Percentiles rank a stretch among this genome's conserved stretches.
These are phyloP conservation scores for Kradibia gibbosae DNA, from an alignment of 1,140 invertebrate genomes.

Conservation along the genomic window DNA sequence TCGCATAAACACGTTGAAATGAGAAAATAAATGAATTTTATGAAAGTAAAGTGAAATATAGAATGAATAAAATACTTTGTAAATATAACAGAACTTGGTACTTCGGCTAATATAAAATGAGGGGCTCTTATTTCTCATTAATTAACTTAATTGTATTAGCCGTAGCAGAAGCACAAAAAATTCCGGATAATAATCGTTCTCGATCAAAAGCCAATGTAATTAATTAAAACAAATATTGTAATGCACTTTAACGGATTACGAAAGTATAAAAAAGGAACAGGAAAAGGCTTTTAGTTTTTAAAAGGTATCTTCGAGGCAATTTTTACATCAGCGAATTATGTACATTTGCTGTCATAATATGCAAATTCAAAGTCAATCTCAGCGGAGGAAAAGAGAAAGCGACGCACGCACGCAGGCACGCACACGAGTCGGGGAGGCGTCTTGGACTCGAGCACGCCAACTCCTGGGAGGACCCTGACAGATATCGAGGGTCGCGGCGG, in stretches of 20 bases:
- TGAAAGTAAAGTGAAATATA: slow-evolving; percentile 1
- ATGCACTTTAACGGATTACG: slow-evolving; percentile 10
- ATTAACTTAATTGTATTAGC: slow-evolving; percentile 16
- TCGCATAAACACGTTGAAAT: background rate
- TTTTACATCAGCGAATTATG: slow-evolving; percentile 43
- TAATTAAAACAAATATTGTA: slow-evolving; percentile 39
- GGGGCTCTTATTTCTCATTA: background rate
- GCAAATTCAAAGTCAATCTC: slow-evolving; percentile 44
- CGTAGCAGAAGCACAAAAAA: background rate
- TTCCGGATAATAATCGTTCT: slow-evolving; percentile 14
- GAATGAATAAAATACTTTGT: slow-evolving; percentile 13
- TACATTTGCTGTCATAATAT: slow-evolving; percentile 41
- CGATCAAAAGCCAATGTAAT: slow-evolving; percentile 18
- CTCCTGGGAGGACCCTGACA: slow-evolving; percentile 24
- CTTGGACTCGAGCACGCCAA: background rate
- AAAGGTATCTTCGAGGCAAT: slow-evolving; percentile 39
- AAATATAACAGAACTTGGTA: background rate
- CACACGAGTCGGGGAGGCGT: too few species aligned
- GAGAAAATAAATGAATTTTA: background rate
- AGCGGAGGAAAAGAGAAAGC: slow-evolving; percentile 24
- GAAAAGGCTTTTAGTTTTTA: slow-evolving; percentile 32
- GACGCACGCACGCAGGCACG: background rate
- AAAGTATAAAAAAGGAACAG: slow-evolving; percentile 24
- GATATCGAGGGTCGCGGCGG: background rate
- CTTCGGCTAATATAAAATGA: slow-evolving; percentile 5